Base-by-base conservation (phyloP, 2,888 invertebrate species). In the Anorthoa munda region DNA sequence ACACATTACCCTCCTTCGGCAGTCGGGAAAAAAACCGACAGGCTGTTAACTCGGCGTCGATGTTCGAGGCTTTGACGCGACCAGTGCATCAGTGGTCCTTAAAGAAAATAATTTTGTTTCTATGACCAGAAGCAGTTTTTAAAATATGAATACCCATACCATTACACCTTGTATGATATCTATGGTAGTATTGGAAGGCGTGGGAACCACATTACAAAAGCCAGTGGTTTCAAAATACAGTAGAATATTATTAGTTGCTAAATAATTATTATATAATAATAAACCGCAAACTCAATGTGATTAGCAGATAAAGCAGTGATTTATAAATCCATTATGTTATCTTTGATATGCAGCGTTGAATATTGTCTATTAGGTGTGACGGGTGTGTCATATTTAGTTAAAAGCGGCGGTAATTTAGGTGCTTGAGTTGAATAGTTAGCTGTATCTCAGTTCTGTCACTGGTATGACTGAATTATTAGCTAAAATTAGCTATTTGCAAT, bases 271-370 rank as follows among this genome's bases (percentile, higher is more conserved):
- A 26, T 55, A 66, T 39, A 71, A 2, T 51, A 77, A 51, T 51
- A 61, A 46, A 72, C 46, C 46, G 18, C 55, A 31, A 53, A 64
- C 2, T 13, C 9, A 23, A 61, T 51, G 66, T 50, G 66, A 55
- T 58, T 51, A n/a, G n/a, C n/a, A n/a, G n/a, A 45, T 23, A 72
- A 56, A 51, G 15, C 4, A 13, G 0, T 60, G 74, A 79, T 67
- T 79, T 74, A 79, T 67, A 74, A 55, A 64, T 79, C 64, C 64
- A 67, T 78, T 79, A 56, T 64, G 26, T 61, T 56, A 12, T 13
- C 2, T 56, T 53, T 45, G 66, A 58, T 64, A 73, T 64, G 79
- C 50, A 12, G 66, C n/a, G 51, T 51, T 66, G 17, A 66, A 31
- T 72, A 56, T 60, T 56, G 46, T 77, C 45, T 76, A 56, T n/a